Evolutionary conservation across 2,888 invertebrate genomes (phyloP).

Genomic region (Mactromeris polynyma): DNA sequence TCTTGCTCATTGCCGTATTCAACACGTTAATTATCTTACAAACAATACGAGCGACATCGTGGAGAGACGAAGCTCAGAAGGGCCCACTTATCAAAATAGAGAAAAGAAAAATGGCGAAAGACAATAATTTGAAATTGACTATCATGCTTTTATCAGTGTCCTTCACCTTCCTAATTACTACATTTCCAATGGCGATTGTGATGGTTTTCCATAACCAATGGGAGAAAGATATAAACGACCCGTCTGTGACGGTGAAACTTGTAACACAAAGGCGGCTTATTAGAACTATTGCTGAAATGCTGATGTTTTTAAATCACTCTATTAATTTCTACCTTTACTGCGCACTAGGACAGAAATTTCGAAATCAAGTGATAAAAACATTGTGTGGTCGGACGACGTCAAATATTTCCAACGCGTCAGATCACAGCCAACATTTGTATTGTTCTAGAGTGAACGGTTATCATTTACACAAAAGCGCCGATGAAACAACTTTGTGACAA

Average conservation of each 20-base stretch:
- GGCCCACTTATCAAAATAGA: slow-evolving; percentile 62
- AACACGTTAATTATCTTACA: slow-evolving; percentile 84
- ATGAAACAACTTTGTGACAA: slow-evolving; percentile 53
- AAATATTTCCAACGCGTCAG: slow-evolving; percentile 67
- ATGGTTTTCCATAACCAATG: slow-evolving; percentile 69
- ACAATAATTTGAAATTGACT: slow-evolving; percentile 75
- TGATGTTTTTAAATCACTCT: slow-evolving; percentile 86
- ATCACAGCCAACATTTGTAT: slow-evolving; percentile 80
- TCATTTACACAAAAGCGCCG: slow-evolving; percentile 54
- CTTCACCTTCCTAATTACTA: slow-evolving; percentile 84
- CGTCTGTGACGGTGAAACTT: slow-evolving; percentile 41
- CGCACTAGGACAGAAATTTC: slow-evolving; percentile 81
- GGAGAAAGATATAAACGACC: slow-evolving; percentile 59
- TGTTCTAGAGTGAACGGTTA: slow-evolving; percentile 74
- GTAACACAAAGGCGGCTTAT: slow-evolving; percentile 72
- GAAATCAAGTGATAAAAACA: slow-evolving; percentile 76
- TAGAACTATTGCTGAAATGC: slow-evolving; percentile 80
- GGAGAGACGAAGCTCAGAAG: slow-evolving; percentile 64
- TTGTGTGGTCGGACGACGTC: slow-evolving; percentile 71
- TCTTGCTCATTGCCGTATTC: slow-evolving; percentile 80
- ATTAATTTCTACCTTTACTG: slow-evolving; percentile 85
- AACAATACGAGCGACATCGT: slow-evolving; percentile 76
- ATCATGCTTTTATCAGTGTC: slow-evolving; percentile 83
- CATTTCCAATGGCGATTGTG: slow-evolving; percentile 83
- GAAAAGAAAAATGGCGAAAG: slow-evolving; percentile 58